Percentiles rank a stretch among this genome's conserved stretches.
Conservation (phyloP, 2,113 vertebrate species). For the Urocynchramus pylzowi region DNA sequence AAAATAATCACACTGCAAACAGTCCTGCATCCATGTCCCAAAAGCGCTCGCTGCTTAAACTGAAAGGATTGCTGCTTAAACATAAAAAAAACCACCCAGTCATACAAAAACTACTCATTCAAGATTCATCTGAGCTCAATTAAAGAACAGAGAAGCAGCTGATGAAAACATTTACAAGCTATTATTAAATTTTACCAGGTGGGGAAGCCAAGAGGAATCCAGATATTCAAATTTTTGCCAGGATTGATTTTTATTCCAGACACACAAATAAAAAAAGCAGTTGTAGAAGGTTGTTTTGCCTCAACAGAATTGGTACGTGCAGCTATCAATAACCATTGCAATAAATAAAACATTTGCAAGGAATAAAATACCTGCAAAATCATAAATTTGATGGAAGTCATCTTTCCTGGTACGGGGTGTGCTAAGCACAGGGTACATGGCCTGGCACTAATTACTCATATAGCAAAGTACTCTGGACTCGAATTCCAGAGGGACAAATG, state of each 20-base stretch:
- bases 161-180: conserved; percentile 30
- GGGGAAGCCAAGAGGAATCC: conserved; percentile 1
- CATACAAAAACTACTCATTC: background rate
- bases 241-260: background rate
- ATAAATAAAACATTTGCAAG: conserved; percentile 29
- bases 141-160: conserved; percentile 12
- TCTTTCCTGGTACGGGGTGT: background rate
- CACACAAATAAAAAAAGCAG: background rate
- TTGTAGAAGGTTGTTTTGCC: background rate
- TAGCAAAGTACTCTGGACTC: background rate
- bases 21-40: background rate
- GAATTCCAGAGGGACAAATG: background rate
- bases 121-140: background rate
- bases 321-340: conserved; percentile 11
- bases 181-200: background rate
- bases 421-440: background rate
- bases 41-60: background rate
- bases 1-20: background rate
- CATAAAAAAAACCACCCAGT: background rate
- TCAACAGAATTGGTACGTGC: background rate
- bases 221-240: background rate
- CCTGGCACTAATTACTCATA: background rate
- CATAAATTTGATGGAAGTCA: background rate
- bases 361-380: conserved; percentile 25
- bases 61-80: background rate